Evolutionary conservation across 2,113 vertebrate genomes (phyloP), one percentile per base, ranked within the genome.

Genomic region (Nothoprocta perdicaria): DNA sequence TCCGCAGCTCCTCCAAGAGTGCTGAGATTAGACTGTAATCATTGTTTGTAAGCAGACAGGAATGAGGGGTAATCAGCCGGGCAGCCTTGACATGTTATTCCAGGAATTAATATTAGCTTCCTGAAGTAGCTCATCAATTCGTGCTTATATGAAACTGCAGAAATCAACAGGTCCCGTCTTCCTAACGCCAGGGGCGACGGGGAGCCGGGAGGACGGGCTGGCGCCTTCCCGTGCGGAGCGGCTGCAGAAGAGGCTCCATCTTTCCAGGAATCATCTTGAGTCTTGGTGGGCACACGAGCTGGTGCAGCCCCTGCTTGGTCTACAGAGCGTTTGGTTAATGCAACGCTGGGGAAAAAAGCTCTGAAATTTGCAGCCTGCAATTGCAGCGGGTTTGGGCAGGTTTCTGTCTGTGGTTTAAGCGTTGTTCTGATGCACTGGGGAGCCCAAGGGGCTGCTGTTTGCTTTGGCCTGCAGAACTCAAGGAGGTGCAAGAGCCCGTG

Each of bases 31-130:
- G 95, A 84, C 89, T 82, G 93, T 97, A 97, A 97, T 97, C 95
- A 96, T 95, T 97, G 96, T 97, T 97, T 97, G 96, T 97, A 97
- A 97, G 96, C 96, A 97, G 95, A 95, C 91, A 87, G 96, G 96
- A 96, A 95, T 85, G 85, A 97, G 90, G 92, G 91, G 92, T 97
- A 97, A 97, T 97, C 96, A 97, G 79, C 93, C 81, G 91, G 95
- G 89, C 94, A 92, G 91, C 80, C 91, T 80, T 95, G 91, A 94
- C 82, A 31, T 23, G 9, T 83, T 95, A 89, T 95, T 95, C 86
- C 82, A 96, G 89, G 93, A 96, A 97, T 97, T 95, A 95, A 96
- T 96, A 96, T 94, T 80, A 95, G 91, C 86, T 89, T 94, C 71
- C 91, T 80, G 78, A 90, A 95, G 95, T 48, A 92, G 73, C 89